A percentile compares a stretch with the other conserved stretches of the same genome.
These are phyloP conservation scores for Trichomalopsis sarcophagae DNA, from an alignment of 1,140 invertebrate genomes.

Conservation along the genomic window DNA sequence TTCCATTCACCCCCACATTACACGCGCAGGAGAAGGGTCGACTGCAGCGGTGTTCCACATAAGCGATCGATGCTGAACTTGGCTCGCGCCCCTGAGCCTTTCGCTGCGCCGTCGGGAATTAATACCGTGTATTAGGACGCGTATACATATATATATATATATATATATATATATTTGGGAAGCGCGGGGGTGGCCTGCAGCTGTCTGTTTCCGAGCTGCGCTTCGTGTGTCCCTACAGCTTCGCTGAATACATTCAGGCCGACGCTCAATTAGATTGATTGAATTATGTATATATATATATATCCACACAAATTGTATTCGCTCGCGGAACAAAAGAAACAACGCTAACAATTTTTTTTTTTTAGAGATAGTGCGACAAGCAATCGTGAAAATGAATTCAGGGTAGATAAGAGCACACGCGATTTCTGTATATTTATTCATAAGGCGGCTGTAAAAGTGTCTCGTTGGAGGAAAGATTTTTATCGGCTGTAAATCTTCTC, in stretches of 20 bases:
- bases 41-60: neutral
- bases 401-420: neutral
- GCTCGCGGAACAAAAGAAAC: neutral
- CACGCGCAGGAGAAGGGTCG: neutral
- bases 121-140: neutral
- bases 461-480: constrained; percentile 45
- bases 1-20: no score
- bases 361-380: neutral
- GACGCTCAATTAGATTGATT: neutral
- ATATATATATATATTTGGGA: neutral
- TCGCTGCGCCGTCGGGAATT: neutral
- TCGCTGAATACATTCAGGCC: no score
- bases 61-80: neutral
- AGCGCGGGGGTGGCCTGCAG: neutral
- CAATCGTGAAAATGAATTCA: neutral
- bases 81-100: neutral
- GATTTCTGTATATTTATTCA: constrained; percentile 5
- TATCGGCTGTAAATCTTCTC: constrained; percentile 36
- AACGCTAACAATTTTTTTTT: neutral
- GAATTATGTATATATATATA: neutral
- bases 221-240: neutral
- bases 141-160: neutral
- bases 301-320: no score
- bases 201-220: neutral
- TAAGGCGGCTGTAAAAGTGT: no score